Evolutionary conservation across 1,140 invertebrate genomes (phyloP).

Genomic region (Brachionus plicatilis): DNA sequence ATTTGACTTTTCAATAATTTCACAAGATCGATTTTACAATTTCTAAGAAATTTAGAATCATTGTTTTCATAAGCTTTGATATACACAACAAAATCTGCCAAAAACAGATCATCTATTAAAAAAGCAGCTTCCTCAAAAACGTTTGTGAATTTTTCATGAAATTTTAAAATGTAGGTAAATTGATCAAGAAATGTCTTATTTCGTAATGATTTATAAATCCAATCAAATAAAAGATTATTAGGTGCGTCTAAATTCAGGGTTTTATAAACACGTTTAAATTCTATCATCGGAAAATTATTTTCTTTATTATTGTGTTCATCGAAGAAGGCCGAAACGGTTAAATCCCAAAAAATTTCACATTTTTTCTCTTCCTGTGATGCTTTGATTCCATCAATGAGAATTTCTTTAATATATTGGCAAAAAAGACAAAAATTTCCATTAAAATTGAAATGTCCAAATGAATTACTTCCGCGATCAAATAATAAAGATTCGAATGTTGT

Average conservation of each 20-base stretch:
- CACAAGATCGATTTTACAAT: background rate
- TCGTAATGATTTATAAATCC: constrained; percentile 26
- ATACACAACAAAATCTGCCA: constrained; percentile 1
- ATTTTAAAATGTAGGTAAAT: background rate
- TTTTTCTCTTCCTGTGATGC: background rate
- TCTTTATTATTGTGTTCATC: background rate
- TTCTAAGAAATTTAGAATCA: background rate
- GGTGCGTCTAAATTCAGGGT: background rate
- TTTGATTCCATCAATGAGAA: background rate
- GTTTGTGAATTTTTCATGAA: background rate
- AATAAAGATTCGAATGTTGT: constrained; percentile 12
- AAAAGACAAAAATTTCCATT: background rate
- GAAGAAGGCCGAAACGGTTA: background rate
- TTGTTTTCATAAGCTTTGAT: background rate
- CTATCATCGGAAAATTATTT: background rate
- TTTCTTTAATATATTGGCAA: background rate
- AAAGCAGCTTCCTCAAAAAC: background rate
- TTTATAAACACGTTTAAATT: background rate
- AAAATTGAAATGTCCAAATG: background rate
- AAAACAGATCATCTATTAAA: background rate
- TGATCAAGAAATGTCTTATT: constrained; percentile 16
- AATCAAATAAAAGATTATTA: background rate
- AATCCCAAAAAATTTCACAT: background rate
- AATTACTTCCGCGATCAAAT: background rate
- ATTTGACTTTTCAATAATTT: background rate